phyloP scores from a whole-genome alignment of 35 echinoderm and acorn worm genomes.

The Eucidaris tribuloides region DNA sequence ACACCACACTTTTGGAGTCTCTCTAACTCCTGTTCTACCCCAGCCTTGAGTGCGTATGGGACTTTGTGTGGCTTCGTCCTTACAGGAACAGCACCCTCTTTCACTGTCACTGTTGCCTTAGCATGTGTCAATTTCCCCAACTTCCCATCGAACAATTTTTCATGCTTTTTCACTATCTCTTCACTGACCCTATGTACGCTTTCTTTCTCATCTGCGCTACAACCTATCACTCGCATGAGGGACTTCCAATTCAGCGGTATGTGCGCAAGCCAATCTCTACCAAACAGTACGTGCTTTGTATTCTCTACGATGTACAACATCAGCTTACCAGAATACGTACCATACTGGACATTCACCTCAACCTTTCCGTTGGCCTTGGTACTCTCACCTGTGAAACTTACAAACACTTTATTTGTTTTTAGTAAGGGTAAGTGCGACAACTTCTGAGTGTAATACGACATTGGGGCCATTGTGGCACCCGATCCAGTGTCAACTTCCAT shows the following conservation, averaged over 20 bases:
- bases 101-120: neutral
- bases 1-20: conserved; percentile 36
- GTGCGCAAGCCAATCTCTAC: conserved; percentile 32
- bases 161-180: neutral
- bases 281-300: conserved; percentile 6
- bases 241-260: conserved; percentile 35
- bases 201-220: neutral
- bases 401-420: neutral
- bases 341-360: neutral
- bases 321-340: neutral
- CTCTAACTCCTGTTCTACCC: conserved; percentile 33
- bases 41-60: conserved; percentile 32
- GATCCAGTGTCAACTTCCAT: conserved; percentile 42
- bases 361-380: neutral
- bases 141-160: neutral
- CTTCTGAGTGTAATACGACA: neutral
- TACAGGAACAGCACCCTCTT: neutral
- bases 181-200: neutral
- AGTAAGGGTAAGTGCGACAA: neutral
- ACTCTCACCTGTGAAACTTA: neutral
- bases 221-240: neutral
- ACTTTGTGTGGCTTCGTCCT: conserved; percentile 7
- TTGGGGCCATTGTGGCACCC: neutral
- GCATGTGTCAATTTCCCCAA: neutral
- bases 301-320: neutral